Base-by-base conservation (phyloP, 2,113 vertebrate species). In the Equus przewalskii region DNA sequence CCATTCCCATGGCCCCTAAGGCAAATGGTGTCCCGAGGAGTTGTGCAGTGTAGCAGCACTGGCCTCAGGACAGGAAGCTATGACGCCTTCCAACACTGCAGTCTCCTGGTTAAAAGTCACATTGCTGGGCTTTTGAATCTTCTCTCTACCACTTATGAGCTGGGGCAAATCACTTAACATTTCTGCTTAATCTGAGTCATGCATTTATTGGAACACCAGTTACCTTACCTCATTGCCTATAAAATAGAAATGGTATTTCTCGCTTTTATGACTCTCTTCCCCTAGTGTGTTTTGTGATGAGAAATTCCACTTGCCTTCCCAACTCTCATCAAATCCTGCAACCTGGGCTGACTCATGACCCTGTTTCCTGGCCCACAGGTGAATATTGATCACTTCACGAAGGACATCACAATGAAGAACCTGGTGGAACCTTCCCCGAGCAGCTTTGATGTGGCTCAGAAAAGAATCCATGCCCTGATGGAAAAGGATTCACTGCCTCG, bases 351-450 rank as follows among this genome's bases (percentile, higher is more conserved):
- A 94, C 26, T 18, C 28, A 2, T 58, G 44, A 58, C 60, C 46
- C 44, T 70, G 62, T 91, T 24, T 22, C 79, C 94, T 78, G 97
- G 21, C 28, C 76, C 72, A 4, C 98, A 99, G 99, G 99, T 99
- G 95, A 99, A 99, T 97, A 99, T 99, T 2, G 99, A 99, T 95
- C 99, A 99, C 97, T 99, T 99, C 99, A 99, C 99, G 96, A 99
- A 99, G 98, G 99, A 99, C 2, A 97, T 99, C 97, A 99, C 99
- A 67, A 98, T 99, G 98, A 99, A 99, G 98, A 99, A 99, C 98
- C 98, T 99, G 98, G 99, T 99, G 96, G 99, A 99, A 26, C 99
- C 99, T 2, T 99, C 99, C 16, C 83, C 98, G 3, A 81, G 94
- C 67, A 99, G 99, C 98, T 99, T 99, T 94, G 99, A 99, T 49